phyloP scores from a whole-genome alignment of 2,113 vertebrate genomes.

The Burhinus bistriatus region DNA sequence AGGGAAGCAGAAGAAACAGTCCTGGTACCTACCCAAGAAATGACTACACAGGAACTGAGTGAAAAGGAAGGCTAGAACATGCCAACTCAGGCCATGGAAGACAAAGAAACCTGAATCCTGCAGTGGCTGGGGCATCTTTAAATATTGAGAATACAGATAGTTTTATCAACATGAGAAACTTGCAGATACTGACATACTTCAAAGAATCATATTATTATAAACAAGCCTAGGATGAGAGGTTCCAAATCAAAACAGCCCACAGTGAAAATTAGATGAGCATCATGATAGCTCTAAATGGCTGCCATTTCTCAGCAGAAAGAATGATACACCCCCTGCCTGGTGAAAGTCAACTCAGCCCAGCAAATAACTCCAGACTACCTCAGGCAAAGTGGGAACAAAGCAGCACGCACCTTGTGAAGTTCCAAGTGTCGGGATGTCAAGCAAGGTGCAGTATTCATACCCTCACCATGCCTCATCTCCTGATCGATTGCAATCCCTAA shows the following conservation, averaged over 20 bases:
- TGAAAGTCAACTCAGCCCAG: background rate
- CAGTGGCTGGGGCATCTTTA: background rate
- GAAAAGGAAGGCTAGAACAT: constrained; percentile 34
- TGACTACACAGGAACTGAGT: constrained; percentile 65
- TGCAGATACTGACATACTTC: background rate
- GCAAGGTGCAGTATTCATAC: background rate
- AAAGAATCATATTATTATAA: background rate
- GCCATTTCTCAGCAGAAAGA: background rate
- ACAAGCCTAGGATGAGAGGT: background rate
- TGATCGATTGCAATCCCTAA: background rate
- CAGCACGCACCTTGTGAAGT: background rate
- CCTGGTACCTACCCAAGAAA: constrained; percentile 69
- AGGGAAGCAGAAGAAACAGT: constrained; percentile 49
- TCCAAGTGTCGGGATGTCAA: background rate
- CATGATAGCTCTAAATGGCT: background rate
- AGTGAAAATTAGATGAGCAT: background rate
- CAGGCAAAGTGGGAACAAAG: constrained; percentile 9
- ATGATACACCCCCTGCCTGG: background rate
- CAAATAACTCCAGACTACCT: constrained; percentile 4
- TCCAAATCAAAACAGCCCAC: background rate
- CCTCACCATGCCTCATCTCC: background rate
- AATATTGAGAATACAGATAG: background rate
- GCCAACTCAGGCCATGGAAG: constrained; percentile 5
- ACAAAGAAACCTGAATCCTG: constrained; percentile 13
- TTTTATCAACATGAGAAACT: background rate